These are phyloP conservation scores for Dipodomys spectabilis DNA, from an alignment of 2,113 vertebrate species.

Conservation along the genomic window DNA sequence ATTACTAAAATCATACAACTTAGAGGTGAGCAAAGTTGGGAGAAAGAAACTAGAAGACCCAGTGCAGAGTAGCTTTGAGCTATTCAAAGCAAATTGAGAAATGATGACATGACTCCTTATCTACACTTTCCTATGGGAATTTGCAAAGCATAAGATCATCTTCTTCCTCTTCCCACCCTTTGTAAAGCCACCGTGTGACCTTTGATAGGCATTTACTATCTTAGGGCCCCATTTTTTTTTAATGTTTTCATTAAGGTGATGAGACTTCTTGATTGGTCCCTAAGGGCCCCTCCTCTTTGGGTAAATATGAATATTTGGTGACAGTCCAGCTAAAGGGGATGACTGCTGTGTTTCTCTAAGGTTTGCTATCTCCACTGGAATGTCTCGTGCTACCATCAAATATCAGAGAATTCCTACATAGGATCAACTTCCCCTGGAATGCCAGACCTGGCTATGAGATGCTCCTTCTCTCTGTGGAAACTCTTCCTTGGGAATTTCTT, in stretches of 20 bases:
- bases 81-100: slow-evolving; percentile 40
- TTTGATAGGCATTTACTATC: not conserved
- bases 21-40: not conserved
- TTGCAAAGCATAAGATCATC: not conserved
- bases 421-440: not conserved
- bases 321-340: not conserved
- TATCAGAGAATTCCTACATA: slow-evolving; percentile 6
- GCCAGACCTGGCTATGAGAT: not conserved
- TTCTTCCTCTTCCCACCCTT: not conserved
- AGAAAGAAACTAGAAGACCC: slow-evolving; percentile 8
- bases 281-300: not conserved
- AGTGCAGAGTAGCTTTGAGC: not conserved
- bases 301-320: not conserved
- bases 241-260: slow-evolving; percentile 20
- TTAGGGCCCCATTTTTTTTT: not conserved
- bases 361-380: not conserved
- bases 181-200: not conserved
- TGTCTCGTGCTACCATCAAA: not conserved
- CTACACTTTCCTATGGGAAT: not conserved
- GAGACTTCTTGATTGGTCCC: not conserved
- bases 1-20: slow-evolving; percentile 41
- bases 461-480: not conserved
- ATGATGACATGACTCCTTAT: not conserved
- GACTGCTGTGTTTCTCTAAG: not conserved
- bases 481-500: not conserved